Evolutionary conservation across 2,797 vertebrate species (phyloP).

Genomic region (Octomys mimax): DNA sequence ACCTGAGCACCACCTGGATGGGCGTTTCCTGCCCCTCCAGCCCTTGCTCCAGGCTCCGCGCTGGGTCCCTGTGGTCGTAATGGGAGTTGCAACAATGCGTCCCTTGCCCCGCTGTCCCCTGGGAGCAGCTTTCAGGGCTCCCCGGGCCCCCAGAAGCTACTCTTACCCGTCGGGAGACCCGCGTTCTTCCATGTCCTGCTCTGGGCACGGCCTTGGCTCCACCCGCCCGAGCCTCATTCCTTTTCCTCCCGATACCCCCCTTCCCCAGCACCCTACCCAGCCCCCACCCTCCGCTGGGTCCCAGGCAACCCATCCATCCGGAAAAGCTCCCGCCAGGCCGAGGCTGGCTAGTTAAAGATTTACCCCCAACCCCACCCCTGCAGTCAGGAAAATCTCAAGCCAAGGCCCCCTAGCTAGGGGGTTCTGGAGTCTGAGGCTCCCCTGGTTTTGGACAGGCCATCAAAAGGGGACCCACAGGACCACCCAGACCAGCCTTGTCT

Average conservation of each 20-base stretch:
- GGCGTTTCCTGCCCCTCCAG: conserved; percentile 70
- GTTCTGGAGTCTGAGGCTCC: conserved; percentile 2
- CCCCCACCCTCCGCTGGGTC: background rate
- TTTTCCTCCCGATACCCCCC: background rate
- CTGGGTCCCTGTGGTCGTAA: conserved; percentile 75
- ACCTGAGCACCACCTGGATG: conserved; percentile 89
- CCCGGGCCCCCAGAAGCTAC: background rate
- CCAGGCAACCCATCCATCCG: conserved; percentile 68
- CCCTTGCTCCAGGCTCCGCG: conserved; percentile 43
- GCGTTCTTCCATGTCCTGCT: conserved; percentile 78
- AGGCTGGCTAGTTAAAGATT: conserved; percentile 82
- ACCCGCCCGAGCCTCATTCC: background rate
- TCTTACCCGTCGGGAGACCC: conserved; percentile 78
- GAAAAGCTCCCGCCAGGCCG: conserved; percentile 68
- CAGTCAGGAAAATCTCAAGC: background rate
- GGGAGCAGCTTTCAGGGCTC: background rate
- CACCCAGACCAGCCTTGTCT: background rate
- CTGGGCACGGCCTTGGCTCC: background rate
- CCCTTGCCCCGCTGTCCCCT: background rate
- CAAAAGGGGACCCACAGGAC: background rate
- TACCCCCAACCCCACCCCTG: conserved; percentile 48
- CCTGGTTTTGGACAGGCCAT: background rate
- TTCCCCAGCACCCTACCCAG: background rate
- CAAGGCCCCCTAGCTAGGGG: background rate
- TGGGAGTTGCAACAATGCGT: fast-evolving